Conservation (phyloP, 2,797 vertebrate species). For the Heliangelus exortis region DNA sequence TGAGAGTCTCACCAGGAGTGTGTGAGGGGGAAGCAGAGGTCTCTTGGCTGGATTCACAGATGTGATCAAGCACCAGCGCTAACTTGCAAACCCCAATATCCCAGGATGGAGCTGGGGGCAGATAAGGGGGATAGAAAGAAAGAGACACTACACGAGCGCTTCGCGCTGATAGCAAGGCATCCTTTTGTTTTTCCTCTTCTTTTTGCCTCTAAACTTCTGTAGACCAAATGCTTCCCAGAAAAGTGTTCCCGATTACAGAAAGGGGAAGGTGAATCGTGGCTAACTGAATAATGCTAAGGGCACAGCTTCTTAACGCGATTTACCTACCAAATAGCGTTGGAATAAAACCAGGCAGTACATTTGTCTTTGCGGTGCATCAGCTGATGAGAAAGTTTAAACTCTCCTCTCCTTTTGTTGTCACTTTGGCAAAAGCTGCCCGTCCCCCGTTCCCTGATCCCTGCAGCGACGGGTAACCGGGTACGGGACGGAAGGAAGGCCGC, state of each 20-base stretch:
- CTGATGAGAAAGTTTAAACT: background rate
- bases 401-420: no score
- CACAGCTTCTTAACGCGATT: background rate
- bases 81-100: background rate
- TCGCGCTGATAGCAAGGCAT: background rate
- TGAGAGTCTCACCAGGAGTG: background rate
- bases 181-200: background rate
- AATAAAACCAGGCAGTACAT: background rate
- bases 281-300: background rate
- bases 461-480: background rate
- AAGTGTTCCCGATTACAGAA: background rate
- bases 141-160: background rate
- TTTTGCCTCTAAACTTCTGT: background rate
- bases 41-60: background rate
- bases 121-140: no score
- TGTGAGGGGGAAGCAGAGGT: no score
- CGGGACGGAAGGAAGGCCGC: background rate
- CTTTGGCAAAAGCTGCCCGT: background rate
- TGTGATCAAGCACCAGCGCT: background rate
- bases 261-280: background rate
- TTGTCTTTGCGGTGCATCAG: background rate
- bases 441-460: background rate
- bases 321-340: background rate
- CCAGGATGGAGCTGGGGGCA: no score
- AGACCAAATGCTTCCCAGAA: background rate